Evolutionary conservation across 2,888 invertebrate species (phyloP).

Genomic region (Steromphala cineraria): DNA sequence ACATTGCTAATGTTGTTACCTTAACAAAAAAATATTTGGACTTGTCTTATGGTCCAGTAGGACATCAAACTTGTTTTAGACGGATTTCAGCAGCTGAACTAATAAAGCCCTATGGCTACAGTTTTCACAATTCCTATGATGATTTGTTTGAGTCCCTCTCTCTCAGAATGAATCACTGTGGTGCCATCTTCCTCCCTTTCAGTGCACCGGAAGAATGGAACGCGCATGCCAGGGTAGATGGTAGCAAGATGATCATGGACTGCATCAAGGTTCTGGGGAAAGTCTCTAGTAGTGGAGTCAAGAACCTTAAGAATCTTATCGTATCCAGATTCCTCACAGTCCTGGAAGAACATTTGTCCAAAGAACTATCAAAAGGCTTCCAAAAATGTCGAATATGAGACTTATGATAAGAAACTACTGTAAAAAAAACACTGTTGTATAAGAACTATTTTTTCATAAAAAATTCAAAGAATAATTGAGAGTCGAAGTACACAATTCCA

Average conservation of each 20-base stretch:
- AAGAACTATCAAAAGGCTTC: conserved; percentile 69
- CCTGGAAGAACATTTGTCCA: conserved; percentile 70
- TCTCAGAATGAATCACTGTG: conserved; percentile 90
- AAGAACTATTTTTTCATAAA: no score
- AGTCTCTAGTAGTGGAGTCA: conserved; percentile 95
- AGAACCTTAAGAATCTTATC: conserved; percentile 95
- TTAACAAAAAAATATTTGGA: conserved; percentile 96
- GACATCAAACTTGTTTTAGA: conserved; percentile 95
- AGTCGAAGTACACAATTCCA: no score
- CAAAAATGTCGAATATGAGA: not conserved
- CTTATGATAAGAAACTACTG: no score
- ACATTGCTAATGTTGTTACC: conserved; percentile 78
- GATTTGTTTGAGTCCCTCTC: conserved; percentile 95
- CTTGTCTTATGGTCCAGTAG: conserved; percentile 93
- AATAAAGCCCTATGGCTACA: conserved; percentile 95
- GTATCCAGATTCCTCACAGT: conserved; percentile 83
- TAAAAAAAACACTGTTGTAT: no score
- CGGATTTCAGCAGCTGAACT: conserved; percentile 92
- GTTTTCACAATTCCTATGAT: conserved; percentile 99
- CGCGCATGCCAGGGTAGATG: conserved; percentile 86
- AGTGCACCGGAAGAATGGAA: conserved; percentile 91
- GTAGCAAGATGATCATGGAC: conserved; percentile 91
- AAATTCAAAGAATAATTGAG: no score
- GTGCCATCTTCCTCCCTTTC: conserved; percentile 56
- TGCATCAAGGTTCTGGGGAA: conserved; percentile 95